These are phyloP conservation scores for Notolabrus celidotus DNA, from an alignment of 2,797 vertebrate species.

Conservation along the genomic window DNA sequence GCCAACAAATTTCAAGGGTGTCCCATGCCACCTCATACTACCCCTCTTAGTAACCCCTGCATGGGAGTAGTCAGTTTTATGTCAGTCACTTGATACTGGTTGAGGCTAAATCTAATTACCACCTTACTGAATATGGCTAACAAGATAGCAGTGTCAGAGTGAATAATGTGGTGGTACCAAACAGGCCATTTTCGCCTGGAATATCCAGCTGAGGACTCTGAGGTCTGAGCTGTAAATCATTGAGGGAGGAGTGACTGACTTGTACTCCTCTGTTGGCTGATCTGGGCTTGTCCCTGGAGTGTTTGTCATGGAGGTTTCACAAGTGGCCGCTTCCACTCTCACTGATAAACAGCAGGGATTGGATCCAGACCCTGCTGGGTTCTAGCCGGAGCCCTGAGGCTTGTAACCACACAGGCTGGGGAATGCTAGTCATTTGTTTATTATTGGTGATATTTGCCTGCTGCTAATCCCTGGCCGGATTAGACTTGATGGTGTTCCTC, in stretches of 20 bases:
- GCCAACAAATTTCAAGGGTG: too few species aligned
- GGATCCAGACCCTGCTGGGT: conserved; percentile 80
- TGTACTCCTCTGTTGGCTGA: conserved; percentile 41
- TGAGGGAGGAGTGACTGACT: conserved; percentile 47
- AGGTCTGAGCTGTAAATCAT: conserved; percentile 64
- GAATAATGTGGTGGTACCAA: conserved; percentile 44
- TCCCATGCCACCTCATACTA: too few species aligned
- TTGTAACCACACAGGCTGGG: conserved; percentile 59
- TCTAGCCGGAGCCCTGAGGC: conserved; percentile 65
- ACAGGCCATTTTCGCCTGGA: conserved; percentile 15
- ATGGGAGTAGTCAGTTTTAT: neutral
- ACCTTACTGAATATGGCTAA: conserved; percentile 18
- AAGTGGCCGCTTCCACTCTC: conserved; percentile 68
- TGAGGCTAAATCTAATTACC: conserved; percentile 14
- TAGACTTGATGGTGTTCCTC: conserved; percentile 67
- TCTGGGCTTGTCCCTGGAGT: conserved; percentile 62
- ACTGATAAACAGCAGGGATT: conserved; percentile 83
- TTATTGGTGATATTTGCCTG: conserved; percentile 71
- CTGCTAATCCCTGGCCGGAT: conserved; percentile 75
- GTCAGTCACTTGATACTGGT: conserved; percentile 13
- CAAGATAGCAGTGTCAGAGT: conserved; percentile 25
- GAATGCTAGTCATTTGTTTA: conserved; percentile 83
- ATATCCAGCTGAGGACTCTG: conserved; percentile 24
- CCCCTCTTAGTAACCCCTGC: too few species aligned
- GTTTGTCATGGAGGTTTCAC: conserved; percentile 71